A percentile compares a stretch with the other conserved stretches of the same genome.
Evolutionary conservation across 2,113 vertebrate species (phyloP).

Genomic region (Rhinichthys klamathensis): DNA sequence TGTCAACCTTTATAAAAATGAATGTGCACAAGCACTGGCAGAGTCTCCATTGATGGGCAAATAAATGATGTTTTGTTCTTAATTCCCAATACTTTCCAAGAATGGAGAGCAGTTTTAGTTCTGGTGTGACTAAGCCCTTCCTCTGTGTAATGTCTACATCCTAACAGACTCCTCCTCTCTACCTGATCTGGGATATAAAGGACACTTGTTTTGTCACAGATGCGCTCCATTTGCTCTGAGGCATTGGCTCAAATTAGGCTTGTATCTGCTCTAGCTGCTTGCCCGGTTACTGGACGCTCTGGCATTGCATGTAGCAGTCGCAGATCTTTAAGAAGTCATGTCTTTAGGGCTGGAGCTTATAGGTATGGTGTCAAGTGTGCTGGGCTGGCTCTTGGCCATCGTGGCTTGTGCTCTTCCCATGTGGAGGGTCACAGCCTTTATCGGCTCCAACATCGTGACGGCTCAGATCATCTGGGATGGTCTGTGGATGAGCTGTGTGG

Average conservation of each 20-base stretch:
- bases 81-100: background rate
- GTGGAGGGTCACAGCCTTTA: constrained; percentile 79
- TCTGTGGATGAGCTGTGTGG: constrained; percentile 80
- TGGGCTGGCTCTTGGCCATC: constrained; percentile 78
- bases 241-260: constrained; percentile 20
- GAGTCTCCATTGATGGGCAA: background rate
- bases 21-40: background rate
- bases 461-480: constrained; percentile 81
- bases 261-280: constrained; percentile 9
- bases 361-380: constrained; percentile 72
- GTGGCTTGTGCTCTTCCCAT: constrained; percentile 75
- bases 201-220: constrained; percentile 56
- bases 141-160: constrained; percentile 66
- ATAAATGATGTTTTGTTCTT: background rate
- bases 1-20: background rate
- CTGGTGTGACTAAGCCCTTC: constrained; percentile 56
- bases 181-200: constrained; percentile 74
- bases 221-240: constrained; percentile 38
- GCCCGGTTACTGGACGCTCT: background rate
- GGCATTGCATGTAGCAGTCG: background rate
- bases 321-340: constrained; percentile 62
- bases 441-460: constrained; percentile 79
- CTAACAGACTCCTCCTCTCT: constrained; percentile 69
- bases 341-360: constrained; percentile 76
- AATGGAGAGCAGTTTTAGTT: background rate